Evolutionary conservation across 2,888 invertebrate species (phyloP), one percentile per base, ranked within the genome.

Genomic region (Mythimna impura): DNA sequence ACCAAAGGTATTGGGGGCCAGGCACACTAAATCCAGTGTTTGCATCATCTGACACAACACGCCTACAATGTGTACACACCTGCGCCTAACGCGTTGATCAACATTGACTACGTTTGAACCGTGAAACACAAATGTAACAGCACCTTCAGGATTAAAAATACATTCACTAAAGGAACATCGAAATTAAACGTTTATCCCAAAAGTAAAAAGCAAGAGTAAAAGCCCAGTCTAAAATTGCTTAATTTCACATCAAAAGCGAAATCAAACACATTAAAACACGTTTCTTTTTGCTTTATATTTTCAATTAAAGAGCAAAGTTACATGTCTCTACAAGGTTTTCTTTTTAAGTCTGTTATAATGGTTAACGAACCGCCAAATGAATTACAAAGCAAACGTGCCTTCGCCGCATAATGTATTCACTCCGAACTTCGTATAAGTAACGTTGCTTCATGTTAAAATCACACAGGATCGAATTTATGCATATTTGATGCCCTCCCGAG

Each of bases 341-440:
- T 82, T 89, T 88, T 87, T 66, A 82, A 81, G 67, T 70, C 65
- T 61, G 86, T 83, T 88, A 83, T 87, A 90, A 88, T 76, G 83
- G 71, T 86, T 91, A 91, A 91, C 91, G 90, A 91, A 91, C 91
- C 88, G 84, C 86, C 80, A 89, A 91, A 91, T 91, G 87, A 91
- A 91, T 91, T 89, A 91, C 89, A 90, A 89, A 88, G 89, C 85
- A 88, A 89, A 88, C 86, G 85, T 86, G 85, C 76, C 85, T 82
- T 82, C 77, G 76, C 76, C 82, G 72, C 83, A 87, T 91, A 88
- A 91, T 90, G 88, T 91, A 90, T 89, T 87, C 87, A 80, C 82
- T 85, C 76, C 79, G 81, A 86, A 75, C 64, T 80, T 79, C 72
- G 65, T 77, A 64, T 73, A 69, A 73, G 71, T 85, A 85, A 86